Evolutionary conservation across 2,888 invertebrate genomes (phyloP).

Genomic region (Napeogenes sylphis): DNA sequence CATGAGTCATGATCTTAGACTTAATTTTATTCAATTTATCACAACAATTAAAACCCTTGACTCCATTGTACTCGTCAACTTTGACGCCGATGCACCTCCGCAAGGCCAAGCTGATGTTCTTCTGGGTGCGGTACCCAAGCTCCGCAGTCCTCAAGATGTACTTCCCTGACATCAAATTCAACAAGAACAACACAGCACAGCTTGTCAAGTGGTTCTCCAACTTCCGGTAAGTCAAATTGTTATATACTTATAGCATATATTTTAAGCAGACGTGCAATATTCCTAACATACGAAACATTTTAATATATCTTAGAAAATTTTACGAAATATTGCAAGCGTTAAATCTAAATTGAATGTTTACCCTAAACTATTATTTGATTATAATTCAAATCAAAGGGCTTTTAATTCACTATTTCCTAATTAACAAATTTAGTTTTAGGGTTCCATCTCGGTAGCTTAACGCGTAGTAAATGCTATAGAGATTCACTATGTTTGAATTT

Average conservation of each 20-base stretch:
- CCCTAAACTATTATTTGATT: conserved; percentile 38
- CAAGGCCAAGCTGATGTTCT: conserved; percentile 99
- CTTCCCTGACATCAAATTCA: conserved; percentile 99
- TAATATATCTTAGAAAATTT: not conserved
- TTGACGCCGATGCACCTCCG: conserved; percentile 99
- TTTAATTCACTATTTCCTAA: conserved; percentile 74
- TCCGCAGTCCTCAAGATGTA: conserved; percentile 99
- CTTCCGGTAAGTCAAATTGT: conserved; percentile 89
- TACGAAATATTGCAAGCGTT: not conserved
- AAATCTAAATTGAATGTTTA: not conserved
- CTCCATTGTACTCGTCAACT: conserved; percentile 94
- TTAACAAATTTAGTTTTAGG: conserved; percentile 53
- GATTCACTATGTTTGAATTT: not conserved
- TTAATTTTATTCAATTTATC: too few species aligned
- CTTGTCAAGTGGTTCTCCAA: conserved; percentile 99
- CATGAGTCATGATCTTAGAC: too few species aligned
- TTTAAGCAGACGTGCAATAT: not conserved
- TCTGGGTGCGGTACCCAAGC: conserved; percentile 99
- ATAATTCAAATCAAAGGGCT: conserved; percentile 53
- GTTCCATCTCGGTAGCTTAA: conserved; percentile 42
- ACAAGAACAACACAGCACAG: conserved; percentile 99
- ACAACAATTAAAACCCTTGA: conserved; percentile 78
- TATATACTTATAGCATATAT: conserved; percentile 2
- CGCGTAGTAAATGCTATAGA: conserved; percentile 18
- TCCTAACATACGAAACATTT: too few species aligned